Conservation (phyloP, 2,888 invertebrate genomes). For the Acleris emargana region DNA sequence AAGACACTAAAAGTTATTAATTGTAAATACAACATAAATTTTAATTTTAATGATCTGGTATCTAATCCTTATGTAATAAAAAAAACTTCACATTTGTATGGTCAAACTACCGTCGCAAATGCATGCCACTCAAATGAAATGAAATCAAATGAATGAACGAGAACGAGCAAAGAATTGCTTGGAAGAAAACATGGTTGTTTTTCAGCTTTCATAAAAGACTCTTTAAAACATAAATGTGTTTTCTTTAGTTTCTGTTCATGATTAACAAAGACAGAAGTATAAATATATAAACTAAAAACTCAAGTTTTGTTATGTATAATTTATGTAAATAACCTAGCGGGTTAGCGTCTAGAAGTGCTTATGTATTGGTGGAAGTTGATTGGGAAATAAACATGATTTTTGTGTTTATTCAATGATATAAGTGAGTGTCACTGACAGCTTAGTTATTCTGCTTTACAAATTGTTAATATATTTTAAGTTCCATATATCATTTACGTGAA, state of each 20-base stretch:
- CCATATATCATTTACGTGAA: slow-evolving; percentile 22
- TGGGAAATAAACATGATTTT: slow-evolving; percentile 70
- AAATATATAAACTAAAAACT: slow-evolving; percentile 48
- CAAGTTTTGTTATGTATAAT: slow-evolving; percentile 54
- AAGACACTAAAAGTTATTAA: too few relatives aligned
- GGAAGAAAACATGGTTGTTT: slow-evolving; percentile 81
- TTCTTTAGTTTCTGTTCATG: slow-evolving; percentile 50
- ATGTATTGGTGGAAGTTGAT: slow-evolving; percentile 63
- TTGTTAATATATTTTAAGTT: slow-evolving; percentile 20
- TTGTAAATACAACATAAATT: too few relatives aligned
- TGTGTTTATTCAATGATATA: slow-evolving; percentile 66
- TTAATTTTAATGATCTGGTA: too few relatives aligned
- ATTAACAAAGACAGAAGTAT: slow-evolving; percentile 50
- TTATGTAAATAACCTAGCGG: slow-evolving; percentile 68
- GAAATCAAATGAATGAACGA: slow-evolving; percentile 55
- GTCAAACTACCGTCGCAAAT: slow-evolving; percentile 43
- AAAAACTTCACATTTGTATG: slow-evolving; percentile 25
- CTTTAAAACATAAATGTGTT: slow-evolving; percentile 58
- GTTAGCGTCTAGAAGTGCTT: slow-evolving; percentile 69
- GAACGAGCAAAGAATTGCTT: slow-evolving; percentile 45
- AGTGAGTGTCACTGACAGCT: slow-evolving; percentile 63
- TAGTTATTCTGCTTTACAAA: slow-evolving; percentile 43
- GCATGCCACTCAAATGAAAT: slow-evolving; percentile 27
- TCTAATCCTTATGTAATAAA: neutral
- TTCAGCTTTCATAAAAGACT: slow-evolving; percentile 75